Percentiles rank a stretch among this genome's conserved stretches.
Conservation (phyloP, 2,113 vertebrate species). For the Perca flavescens region DNA sequence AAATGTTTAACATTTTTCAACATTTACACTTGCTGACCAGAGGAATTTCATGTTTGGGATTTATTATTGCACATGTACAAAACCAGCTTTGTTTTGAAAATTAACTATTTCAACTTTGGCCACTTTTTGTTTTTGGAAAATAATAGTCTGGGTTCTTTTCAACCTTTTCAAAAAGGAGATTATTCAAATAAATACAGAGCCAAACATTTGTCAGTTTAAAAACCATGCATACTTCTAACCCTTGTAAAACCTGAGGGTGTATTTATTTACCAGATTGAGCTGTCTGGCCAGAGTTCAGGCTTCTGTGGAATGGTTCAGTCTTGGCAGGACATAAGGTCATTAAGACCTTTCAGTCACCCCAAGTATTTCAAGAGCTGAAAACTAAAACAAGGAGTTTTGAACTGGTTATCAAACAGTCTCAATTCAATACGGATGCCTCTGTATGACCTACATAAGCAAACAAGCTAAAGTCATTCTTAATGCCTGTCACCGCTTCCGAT, state of each 20-base stretch:
- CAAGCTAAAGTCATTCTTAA: too few species aligned
- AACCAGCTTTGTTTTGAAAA: background rate
- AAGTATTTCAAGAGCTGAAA: constrained; percentile 26
- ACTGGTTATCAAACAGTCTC: too few species aligned
- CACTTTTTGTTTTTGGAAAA: background rate
- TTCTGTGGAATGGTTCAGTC: constrained; percentile 15
- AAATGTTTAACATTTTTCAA: constrained; percentile 5
- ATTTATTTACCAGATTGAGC: constrained; percentile 14
- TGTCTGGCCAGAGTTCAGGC: constrained; percentile 24
- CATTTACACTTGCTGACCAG: background rate
- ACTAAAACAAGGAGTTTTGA: too few species aligned
- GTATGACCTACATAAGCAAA: too few species aligned
- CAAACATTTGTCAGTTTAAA: background rate
- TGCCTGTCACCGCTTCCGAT: too few species aligned
- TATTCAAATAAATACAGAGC: background rate
- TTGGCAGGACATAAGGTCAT: constrained; percentile 24
- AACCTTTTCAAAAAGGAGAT: background rate
- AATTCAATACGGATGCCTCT: too few species aligned
- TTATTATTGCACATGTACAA: background rate
- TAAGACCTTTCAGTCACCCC: background rate
- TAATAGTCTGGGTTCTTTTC: background rate
- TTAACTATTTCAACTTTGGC: background rate
- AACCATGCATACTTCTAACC: accelerated
- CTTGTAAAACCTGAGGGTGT: background rate
- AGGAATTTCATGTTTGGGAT: background rate